Evolutionary conservation across 2,113 vertebrate species (phyloP).

Genomic region (Chloropsis hardwickii): DNA sequence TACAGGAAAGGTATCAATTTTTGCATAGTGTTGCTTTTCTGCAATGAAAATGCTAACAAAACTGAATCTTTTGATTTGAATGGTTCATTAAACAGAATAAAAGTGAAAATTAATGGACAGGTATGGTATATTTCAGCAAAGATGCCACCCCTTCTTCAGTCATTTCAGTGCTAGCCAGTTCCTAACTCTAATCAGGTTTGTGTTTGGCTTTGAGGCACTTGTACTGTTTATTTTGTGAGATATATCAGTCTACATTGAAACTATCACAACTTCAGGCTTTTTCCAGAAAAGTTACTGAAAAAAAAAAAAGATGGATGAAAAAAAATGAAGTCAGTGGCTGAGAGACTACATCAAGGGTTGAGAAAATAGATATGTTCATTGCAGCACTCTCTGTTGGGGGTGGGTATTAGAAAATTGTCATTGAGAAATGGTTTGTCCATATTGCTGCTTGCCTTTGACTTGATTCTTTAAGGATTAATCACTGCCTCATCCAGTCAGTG

Average conservation of each 20-base stretch:
- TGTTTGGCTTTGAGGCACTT: background rate
- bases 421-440: background rate
- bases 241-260: background rate
- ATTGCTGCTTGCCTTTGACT: background rate
- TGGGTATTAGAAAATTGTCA: background rate
- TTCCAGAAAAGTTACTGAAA: background rate
- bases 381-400: background rate
- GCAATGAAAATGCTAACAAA: background rate
- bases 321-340: background rate
- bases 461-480: background rate
- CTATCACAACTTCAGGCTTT: background rate
- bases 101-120: background rate
- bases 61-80: background rate
- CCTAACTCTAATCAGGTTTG: background rate
- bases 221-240: background rate
- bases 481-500: background rate
- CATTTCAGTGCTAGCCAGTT: background rate
- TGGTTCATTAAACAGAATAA: background rate
- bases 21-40: background rate
- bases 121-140: background rate
- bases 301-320: background rate
- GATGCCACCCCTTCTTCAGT: accelerated
- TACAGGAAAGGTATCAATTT: background rate
- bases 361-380: background rate
- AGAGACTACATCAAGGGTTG: background rate